Conservation (phyloP, 1,140 invertebrate species). For the Oscheius sp. region DNA sequence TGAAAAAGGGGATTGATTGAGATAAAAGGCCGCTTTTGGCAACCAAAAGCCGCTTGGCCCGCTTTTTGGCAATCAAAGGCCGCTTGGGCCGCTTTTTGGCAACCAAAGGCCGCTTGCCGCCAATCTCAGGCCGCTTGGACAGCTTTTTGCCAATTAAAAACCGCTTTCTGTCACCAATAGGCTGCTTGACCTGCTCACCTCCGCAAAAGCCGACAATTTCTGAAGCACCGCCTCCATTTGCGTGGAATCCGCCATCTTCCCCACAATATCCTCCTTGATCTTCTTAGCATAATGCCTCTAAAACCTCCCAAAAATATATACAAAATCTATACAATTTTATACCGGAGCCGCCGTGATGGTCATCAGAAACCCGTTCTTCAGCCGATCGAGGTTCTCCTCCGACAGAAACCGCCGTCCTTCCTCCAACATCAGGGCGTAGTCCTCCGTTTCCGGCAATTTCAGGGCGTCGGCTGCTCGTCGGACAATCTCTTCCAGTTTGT, state of each 20-base stretch:
- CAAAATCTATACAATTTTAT: conserved; percentile 6
- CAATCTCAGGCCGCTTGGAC: too few relatives aligned
- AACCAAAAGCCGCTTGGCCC: too few relatives aligned
- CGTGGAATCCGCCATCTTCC: conserved; percentile 21
- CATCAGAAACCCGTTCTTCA: conserved; percentile 48
- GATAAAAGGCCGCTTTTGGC: not conserved
- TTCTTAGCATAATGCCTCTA: not conserved
- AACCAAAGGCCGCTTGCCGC: too few relatives aligned
- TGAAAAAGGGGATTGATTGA: not conserved
- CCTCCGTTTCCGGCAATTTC: conserved; percentile 24
- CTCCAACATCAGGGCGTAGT: conserved; percentile 50
- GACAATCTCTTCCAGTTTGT: conserved; percentile 44
- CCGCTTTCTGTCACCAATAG: not conserved
- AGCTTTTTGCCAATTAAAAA: too few relatives aligned
- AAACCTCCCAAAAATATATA: too few relatives aligned
- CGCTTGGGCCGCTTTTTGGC: too few relatives aligned
- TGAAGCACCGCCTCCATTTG: conserved; percentile 40
- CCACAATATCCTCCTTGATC: conserved; percentile 40
- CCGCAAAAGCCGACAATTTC: not conserved
- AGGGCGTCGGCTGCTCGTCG: conserved; percentile 27
- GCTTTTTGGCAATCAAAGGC: too few relatives aligned
- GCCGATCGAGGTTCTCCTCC: conserved; percentile 42
- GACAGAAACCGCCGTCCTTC: conserved; percentile 41
- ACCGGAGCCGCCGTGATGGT: conserved; percentile 47
- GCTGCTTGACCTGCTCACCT: not conserved